phyloP scores from a whole-genome alignment of 2,797 vertebrate species.

The Pteropus rufus region DNA sequence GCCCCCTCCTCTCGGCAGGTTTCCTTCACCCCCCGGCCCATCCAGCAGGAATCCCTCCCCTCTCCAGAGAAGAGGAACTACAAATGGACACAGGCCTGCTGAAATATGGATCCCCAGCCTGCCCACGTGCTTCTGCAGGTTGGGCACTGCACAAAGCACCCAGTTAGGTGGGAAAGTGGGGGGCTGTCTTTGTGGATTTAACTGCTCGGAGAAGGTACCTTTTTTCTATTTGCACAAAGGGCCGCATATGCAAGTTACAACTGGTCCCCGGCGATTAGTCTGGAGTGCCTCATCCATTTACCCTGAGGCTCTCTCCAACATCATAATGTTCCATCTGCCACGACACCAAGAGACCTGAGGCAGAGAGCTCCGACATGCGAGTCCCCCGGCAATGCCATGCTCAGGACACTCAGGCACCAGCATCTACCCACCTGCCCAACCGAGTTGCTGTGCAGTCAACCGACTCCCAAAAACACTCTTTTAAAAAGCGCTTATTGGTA shows the following conservation, averaged over 20 bases:
- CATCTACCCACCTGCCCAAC: neutral
- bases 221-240: neutral
- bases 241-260: neutral
- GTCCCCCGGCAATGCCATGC: neutral
- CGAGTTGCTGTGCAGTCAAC: neutral
- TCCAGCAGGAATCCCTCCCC: neutral
- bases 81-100: neutral
- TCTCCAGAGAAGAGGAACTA: neutral
- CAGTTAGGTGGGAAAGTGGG: neutral
- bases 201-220: neutral
- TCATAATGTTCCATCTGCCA: rapidly evolving
- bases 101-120: neutral
- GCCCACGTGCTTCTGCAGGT: neutral
- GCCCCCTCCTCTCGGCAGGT: neutral
- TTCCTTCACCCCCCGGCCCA: neutral
- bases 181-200: neutral
- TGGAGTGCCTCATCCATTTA: rapidly evolving
- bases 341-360: rapidly evolving
- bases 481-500: neutral
- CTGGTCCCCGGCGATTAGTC: neutral
- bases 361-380: rapidly evolving
- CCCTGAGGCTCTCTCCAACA: neutral
- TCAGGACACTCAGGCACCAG: neutral
- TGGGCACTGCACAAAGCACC: neutral
- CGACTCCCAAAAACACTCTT: neutral